Conservation (phyloP, 2,888 invertebrate species). For the Pristionchus japonicus region DNA sequence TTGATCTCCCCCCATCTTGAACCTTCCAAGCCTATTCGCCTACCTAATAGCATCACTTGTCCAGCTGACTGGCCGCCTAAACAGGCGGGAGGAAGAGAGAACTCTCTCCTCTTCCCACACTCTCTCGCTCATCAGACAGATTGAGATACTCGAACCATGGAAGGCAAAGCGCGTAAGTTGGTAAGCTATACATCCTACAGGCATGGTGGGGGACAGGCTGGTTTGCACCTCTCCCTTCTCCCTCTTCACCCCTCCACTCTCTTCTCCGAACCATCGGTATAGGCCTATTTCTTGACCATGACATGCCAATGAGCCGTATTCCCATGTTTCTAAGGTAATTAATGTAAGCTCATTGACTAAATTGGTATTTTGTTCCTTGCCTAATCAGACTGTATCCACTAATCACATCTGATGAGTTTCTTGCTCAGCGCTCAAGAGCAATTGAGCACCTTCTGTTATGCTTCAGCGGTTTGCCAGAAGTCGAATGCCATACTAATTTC, state of each 20-base stretch:
- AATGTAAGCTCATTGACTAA: neutral
- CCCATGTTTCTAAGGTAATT: neutral
- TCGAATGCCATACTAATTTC: no score
- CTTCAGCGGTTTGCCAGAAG: no score
- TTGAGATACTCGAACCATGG: neutral
- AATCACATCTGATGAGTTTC: no score
- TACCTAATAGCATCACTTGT: neutral
- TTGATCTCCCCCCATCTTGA: neutral
- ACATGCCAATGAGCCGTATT: neutral
- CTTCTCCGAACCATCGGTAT: neutral
- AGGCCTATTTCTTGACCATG: neutral
- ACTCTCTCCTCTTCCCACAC: neutral
- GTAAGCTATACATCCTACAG: constrained; percentile 6
- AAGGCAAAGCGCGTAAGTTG: neutral
- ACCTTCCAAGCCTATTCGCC: neutral
- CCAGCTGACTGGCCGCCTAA: neutral
- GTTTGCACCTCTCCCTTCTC: constrained; percentile 13
- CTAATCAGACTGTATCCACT: no score
- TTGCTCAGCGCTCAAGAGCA: no score
- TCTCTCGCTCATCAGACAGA: neutral
- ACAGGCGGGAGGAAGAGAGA: neutral
- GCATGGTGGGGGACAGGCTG: neutral
- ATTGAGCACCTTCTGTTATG: no score
- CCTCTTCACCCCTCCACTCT: neutral
- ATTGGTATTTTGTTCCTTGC: no score